Evolutionary conservation across 2,888 invertebrate genomes (phyloP).

Genomic region (Frankliniella intonsa): DNA sequence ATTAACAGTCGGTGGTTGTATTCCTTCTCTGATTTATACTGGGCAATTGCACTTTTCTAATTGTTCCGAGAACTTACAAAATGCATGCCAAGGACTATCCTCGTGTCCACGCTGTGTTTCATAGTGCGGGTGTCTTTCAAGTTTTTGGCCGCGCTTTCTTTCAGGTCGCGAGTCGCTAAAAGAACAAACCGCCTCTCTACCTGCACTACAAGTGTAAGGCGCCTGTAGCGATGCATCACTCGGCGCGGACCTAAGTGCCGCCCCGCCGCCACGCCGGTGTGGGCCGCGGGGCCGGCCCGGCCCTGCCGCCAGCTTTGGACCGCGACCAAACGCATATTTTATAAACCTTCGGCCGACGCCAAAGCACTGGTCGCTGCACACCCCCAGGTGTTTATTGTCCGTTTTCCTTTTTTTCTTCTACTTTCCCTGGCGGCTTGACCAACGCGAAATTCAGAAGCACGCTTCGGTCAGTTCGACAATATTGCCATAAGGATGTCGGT

Average conservation of each 20-base stretch:
- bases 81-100: no score
- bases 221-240: background rate
- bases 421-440: no score
- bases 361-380: background rate
- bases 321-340: constrained; percentile 23
- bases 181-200: background rate
- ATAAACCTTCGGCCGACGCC: background rate
- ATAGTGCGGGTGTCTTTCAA: no score
- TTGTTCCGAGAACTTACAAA: no score
- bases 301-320: background rate
- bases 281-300: background rate
- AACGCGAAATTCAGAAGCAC: no score
- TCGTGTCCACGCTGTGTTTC: no score
- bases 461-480: no score
- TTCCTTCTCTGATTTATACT: no score
- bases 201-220: background rate
- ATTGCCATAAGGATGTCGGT: no score
- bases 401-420: no score
- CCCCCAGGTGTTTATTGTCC: background rate
- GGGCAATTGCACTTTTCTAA: no score
- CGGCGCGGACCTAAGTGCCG: background rate
- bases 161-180: background rate
- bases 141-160: background rate
- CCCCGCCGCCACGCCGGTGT: background rate
- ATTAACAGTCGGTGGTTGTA: no score